These are phyloP conservation scores for Triplophysa siluroides DNA, from an alignment of 2,113 vertebrate species.

Conservation along the genomic window DNA sequence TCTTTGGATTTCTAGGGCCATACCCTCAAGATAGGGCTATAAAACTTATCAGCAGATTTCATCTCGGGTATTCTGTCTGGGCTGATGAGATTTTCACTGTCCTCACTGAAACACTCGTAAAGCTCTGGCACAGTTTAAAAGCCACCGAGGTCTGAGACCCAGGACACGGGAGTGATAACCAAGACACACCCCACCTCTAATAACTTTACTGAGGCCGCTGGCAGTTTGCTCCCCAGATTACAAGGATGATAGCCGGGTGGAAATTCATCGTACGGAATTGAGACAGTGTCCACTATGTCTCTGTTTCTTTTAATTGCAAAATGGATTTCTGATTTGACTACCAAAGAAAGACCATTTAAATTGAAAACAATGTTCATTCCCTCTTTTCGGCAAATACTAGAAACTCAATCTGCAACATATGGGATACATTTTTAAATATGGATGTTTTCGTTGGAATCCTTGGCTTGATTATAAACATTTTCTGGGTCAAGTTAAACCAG, in stretches of 20 bases:
- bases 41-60: slow-evolving; percentile 59
- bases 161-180: slow-evolving; percentile 40
- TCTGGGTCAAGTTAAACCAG: too few relatives aligned
- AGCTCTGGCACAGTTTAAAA: slow-evolving; percentile 52
- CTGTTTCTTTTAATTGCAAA: neutral
- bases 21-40: slow-evolving; percentile 51
- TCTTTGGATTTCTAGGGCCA: slow-evolving; percentile 18
- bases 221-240: slow-evolving; percentile 41
- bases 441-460: too few relatives aligned
- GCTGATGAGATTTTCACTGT: slow-evolving; percentile 60
- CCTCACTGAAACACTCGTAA: slow-evolving; percentile 54
- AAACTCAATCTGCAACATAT: too few relatives aligned
- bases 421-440: too few relatives aligned
- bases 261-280: slow-evolving; percentile 17
- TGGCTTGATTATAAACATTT: too few relatives aligned
- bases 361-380: too few relatives aligned
- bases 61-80: slow-evolving; percentile 55
- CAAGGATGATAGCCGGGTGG: slow-evolving; percentile 21
- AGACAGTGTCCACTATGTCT: neutral
- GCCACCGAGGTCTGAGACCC: slow-evolving; percentile 28
- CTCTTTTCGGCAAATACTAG: too few relatives aligned
- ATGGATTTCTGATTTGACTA: neutral
- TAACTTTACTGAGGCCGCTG: slow-evolving; percentile 43
- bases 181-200: slow-evolving; percentile 40
- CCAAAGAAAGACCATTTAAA: too few relatives aligned